A percentile compares a stretch with the other conserved stretches of the same genome.
These are phyloP conservation scores for Crocodylus rhombifer DNA, from an alignment of 2,797 vertebrate genomes.

Conservation along the genomic window DNA sequence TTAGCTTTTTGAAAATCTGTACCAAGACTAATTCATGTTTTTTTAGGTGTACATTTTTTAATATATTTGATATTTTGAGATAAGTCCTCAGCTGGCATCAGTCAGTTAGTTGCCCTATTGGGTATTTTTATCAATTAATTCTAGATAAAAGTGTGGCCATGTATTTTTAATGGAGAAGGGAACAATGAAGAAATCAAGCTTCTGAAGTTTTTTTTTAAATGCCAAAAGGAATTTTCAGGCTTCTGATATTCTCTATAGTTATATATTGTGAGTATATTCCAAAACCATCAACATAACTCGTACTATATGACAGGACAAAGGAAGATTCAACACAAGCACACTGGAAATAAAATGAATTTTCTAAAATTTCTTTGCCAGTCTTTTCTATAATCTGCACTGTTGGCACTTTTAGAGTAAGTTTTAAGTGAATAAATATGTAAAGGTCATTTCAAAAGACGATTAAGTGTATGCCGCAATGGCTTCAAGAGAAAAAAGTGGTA, in stretches of 20 bases:
- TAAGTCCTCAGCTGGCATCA: neutral
- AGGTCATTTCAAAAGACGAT: neutral
- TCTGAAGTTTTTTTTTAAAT: constrained; percentile 39
- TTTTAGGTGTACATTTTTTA: neutral
- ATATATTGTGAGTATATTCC: constrained; percentile 15
- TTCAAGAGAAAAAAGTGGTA: neutral
- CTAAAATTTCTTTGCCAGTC: neutral
- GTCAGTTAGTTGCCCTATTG: neutral
- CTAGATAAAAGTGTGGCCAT: neutral
- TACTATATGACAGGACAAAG: neutral
- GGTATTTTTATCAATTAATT: neutral
- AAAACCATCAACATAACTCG: constrained; percentile 30
- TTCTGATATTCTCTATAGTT: constrained; percentile 45
- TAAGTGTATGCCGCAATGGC: neutral
- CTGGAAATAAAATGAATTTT: neutral
- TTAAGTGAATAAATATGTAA: constrained; percentile 13
- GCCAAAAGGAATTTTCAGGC: neutral
- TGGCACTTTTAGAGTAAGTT: neutral
- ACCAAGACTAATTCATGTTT: neutral
- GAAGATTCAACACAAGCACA: neutral
- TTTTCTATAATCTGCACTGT: neutral
- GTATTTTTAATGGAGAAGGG: constrained; percentile 37
- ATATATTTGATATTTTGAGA: neutral
- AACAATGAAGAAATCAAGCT: constrained; percentile 24
- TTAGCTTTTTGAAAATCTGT: no score